Percentiles rank a stretch among this genome's conserved stretches.
These are phyloP conservation scores for Conus ventricosus DNA, from an alignment of 1,140 invertebrate species.

Conservation along the genomic window DNA sequence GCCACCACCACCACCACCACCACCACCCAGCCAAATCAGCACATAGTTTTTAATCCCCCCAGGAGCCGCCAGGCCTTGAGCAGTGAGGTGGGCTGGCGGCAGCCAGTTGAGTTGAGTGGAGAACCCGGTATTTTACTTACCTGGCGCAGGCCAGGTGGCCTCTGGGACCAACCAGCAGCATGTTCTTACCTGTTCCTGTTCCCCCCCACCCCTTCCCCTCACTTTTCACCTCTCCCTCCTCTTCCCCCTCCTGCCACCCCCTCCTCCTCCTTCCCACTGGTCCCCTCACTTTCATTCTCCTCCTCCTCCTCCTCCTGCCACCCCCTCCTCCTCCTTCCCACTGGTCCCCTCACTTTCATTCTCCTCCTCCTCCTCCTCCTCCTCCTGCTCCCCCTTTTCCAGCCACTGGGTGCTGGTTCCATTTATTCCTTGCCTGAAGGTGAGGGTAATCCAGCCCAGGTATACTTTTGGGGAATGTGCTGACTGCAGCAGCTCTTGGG, in stretches of 20 bases:
- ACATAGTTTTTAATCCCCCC: too few species aligned
- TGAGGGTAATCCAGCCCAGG: background rate
- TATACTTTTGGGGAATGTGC: background rate
- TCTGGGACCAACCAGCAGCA: background rate
- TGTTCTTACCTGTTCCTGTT: constrained; percentile 8
- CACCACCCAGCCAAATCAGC: too few species aligned
- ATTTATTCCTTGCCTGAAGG: background rate
- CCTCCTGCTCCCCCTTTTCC: background rate
- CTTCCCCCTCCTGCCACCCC: too few species aligned
- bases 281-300: too few species aligned
- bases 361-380: background rate
- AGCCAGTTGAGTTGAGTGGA: too few species aligned
- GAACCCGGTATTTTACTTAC: background rate
- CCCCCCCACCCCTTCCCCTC: background rate
- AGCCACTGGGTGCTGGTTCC: too few species aligned
- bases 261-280: too few species aligned
- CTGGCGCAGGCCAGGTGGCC: constrained; percentile 9
- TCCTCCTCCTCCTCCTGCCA: too few species aligned
- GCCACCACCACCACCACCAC: too few species aligned
- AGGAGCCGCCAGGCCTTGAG: too few species aligned
- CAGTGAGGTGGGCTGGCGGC: too few species aligned
- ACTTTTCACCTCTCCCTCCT: background rate
- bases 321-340: background rate
- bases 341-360: background rate
- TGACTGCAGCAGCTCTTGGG: background rate